phyloP scores from a whole-genome alignment of 2,113 vertebrate genomes.

The Elaphurus davidianus region DNA sequence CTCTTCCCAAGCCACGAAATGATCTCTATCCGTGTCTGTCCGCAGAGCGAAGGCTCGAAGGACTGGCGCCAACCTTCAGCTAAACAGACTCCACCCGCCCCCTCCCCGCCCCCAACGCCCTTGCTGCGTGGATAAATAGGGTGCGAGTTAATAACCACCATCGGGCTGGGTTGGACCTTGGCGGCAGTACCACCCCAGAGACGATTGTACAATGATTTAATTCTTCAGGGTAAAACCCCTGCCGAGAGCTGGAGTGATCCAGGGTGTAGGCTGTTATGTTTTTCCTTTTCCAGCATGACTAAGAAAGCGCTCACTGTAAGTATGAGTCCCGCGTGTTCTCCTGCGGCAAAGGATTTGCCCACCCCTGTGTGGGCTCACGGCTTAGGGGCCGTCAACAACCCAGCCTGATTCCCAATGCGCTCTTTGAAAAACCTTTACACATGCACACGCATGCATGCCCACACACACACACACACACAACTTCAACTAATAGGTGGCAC shows the following conservation, averaged over 20 bases:
- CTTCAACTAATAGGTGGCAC: background rate
- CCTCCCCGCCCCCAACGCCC: accelerated
- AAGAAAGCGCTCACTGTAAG: background rate
- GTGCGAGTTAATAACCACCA: background rate
- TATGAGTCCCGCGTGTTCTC: background rate
- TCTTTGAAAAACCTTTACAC: background rate
- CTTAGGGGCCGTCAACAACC: background rate
- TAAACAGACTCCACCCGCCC: background rate
- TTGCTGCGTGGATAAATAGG: accelerated
- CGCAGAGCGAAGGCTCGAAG: background rate
- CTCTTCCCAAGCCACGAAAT: background rate
- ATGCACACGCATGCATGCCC: background rate
- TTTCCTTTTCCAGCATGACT: background rate
- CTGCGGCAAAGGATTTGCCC: background rate
- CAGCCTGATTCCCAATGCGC: background rate
- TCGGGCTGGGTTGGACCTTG: background rate
- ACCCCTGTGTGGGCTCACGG: background rate
- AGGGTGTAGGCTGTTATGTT: background rate
- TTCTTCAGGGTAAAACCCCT: background rate
- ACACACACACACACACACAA: background rate
- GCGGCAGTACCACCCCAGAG: background rate
- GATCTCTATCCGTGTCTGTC: background rate
- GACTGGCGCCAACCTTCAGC: background rate
- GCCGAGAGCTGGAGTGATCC: background rate
- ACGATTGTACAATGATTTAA: background rate